Conservation (phyloP, 2,797 vertebrate genomes). For the Megaceryle alcyon region DNA sequence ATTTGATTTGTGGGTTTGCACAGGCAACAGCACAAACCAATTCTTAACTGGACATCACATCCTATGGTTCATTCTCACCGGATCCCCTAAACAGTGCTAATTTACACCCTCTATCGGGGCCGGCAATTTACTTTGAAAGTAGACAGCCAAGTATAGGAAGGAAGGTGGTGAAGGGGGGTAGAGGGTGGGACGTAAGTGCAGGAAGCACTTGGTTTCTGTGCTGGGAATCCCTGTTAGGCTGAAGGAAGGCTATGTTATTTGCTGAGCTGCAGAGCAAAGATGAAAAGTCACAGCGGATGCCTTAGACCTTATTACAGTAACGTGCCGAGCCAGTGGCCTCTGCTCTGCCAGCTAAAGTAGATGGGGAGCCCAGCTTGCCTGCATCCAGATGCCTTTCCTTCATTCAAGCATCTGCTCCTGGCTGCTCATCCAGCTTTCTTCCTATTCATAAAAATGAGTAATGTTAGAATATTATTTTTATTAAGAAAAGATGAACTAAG, state of each 20-base stretch:
- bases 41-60: neutral
- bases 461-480: neutral
- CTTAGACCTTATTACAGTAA: neutral
- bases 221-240: neutral
- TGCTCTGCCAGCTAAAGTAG: neutral
- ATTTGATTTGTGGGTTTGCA: neutral
- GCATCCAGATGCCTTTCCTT: neutral
- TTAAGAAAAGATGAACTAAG: neutral
- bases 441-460: neutral
- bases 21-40: neutral
- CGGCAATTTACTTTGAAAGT: neutral
- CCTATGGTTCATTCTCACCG: neutral
- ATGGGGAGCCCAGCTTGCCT: neutral
- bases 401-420: fast-evolving
- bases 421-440: neutral
- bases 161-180: neutral
- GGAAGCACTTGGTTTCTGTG: neutral
- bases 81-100: neutral
- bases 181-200: no score
- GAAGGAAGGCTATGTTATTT: neutral
- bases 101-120: neutral
- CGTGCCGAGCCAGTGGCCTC: fast-evolving
- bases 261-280: neutral
- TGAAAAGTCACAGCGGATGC: fast-evolving
- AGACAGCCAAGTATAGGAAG: neutral